These are phyloP conservation scores for Actinostola sp. DNA, from an alignment of 92 coral and sea anemone species.

Conservation along the genomic window DNA sequence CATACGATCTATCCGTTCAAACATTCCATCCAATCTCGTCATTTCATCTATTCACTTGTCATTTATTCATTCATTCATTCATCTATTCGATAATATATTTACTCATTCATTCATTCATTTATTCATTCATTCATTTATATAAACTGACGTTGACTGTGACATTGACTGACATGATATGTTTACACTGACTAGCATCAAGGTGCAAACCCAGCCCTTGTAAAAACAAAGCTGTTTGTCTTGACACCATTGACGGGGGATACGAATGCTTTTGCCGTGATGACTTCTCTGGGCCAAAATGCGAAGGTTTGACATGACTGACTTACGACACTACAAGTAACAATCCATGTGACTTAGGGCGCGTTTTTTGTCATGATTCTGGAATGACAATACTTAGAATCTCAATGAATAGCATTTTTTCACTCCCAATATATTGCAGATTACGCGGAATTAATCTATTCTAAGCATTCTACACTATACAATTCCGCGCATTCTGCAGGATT, in stretches of 20 bases:
- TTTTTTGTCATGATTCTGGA: background rate
- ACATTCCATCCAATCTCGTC: no score
- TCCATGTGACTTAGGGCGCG: constrained; percentile 38
- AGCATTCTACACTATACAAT: no score
- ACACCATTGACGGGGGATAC: constrained; percentile 84
- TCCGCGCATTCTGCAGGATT: no score
- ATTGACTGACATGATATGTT: constrained; percentile 29
- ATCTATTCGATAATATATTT: no score
- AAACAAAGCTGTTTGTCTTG: constrained; percentile 89
- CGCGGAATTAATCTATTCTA: no score
- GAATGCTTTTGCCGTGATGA: constrained; percentile 85
- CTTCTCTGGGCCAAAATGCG: constrained; percentile 95
- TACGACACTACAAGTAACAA: background rate
- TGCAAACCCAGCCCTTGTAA: constrained; percentile 84
- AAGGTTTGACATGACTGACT: constrained; percentile 90
- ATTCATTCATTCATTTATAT: no score
- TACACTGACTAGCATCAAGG: constrained; percentile 53
- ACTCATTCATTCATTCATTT: no score
- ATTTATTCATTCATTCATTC: no score
- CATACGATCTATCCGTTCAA: no score
- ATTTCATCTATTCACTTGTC: no score
- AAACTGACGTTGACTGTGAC: constrained; percentile 18
- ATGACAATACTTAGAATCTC: background rate
- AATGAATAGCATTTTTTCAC: background rate
- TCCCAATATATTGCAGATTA: background rate